Conservation (phyloP, 2,113 vertebrate genomes). For the Syrrhaptes paradoxus region DNA sequence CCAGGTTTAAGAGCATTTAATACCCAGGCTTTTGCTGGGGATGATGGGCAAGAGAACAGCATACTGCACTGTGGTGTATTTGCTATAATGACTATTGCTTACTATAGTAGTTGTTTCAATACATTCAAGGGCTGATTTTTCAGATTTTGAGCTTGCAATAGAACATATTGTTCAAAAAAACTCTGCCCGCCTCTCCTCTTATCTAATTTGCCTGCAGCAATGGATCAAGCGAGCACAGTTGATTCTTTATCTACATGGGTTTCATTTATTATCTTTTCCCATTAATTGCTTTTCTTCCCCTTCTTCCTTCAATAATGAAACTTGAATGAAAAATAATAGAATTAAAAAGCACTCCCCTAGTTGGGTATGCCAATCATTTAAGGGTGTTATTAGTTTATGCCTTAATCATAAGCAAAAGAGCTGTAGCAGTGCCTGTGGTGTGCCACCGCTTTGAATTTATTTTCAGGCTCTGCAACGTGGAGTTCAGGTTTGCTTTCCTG, state of each 20-base stretch:
- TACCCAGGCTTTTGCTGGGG: background rate
- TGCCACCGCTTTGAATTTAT: background rate
- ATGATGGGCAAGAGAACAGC: background rate
- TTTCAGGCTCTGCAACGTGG: background rate
- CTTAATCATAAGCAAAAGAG: background rate
- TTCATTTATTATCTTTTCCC: constrained; percentile 23
- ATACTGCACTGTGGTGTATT: background rate
- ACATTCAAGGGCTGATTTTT: background rate
- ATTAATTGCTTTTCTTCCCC: constrained; percentile 7
- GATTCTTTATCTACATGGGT: background rate
- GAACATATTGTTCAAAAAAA: background rate
- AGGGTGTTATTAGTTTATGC: background rate
- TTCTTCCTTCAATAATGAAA: background rate
- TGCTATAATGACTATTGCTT: background rate
- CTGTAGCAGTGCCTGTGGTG: background rate
- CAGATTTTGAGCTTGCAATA: background rate
- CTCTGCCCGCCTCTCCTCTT: background rate
- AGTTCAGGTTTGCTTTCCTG: background rate
- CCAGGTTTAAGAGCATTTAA: background rate
- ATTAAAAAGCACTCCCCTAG: background rate
- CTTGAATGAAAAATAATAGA: background rate
- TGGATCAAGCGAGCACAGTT: background rate
- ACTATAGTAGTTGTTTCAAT: background rate
- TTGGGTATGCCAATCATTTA: background rate
- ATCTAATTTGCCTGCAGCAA: background rate